These are phyloP conservation scores for Acipenser transmontanus DNA, from an alignment of 2,797 vertebrate species.

Conservation along the genomic window DNA sequence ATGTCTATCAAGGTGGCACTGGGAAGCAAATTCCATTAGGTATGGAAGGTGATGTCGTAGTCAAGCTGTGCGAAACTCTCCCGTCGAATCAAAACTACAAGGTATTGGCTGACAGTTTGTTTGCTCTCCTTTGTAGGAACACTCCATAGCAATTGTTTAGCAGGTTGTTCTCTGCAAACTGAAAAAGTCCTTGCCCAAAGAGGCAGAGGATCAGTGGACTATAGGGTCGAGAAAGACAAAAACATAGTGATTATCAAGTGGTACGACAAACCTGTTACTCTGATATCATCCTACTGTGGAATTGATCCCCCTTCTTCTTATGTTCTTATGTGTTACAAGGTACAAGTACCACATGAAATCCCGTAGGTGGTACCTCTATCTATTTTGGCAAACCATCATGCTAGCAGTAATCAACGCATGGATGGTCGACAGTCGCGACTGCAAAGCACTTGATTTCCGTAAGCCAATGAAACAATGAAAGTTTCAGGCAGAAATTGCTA, in stretches of 20 bases:
- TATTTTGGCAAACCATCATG: constrained; percentile 29
- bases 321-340: constrained; percentile 9
- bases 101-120: neutral
- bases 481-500: constrained; percentile 19
- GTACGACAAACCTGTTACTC: constrained; percentile 20
- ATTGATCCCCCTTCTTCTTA: constrained; percentile 12
- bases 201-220: constrained; percentile 27
- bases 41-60: constrained; percentile 22
- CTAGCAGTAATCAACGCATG: constrained; percentile 20
- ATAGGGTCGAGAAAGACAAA: constrained; percentile 18
- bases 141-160: constrained; percentile 19
- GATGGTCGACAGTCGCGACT: constrained; percentile 16
- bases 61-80: constrained; percentile 25
- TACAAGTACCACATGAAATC: constrained; percentile 4
- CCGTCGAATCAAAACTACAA: constrained; percentile 19
- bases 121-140: constrained; percentile 24
- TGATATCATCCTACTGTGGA: constrained; percentile 25
- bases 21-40: constrained; percentile 20
- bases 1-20: constrained; percentile 25
- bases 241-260: neutral
- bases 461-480: constrained; percentile 17
- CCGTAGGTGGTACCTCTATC: constrained; percentile 22
- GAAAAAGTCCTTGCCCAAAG: constrained; percentile 29
- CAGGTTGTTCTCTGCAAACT: constrained; percentile 25
- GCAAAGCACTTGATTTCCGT: constrained; percentile 6